phyloP scores from a whole-genome alignment of 2,113 vertebrate species.

The Ageneiosus marmoratus region DNA sequence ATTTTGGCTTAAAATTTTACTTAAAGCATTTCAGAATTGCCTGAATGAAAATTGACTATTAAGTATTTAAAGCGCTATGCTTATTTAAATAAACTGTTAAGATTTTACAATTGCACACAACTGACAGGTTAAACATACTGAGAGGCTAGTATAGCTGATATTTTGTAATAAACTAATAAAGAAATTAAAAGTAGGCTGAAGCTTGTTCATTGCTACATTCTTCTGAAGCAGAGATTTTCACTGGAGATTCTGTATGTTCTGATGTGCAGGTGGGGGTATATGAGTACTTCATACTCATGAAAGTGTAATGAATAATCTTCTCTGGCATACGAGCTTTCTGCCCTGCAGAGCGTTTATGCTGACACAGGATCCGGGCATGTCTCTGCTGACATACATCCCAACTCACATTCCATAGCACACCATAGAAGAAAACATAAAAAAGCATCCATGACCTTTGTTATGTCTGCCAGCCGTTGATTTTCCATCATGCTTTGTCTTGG shows the following conservation, averaged over 20 bases:
- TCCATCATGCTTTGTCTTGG: constrained; percentile 29
- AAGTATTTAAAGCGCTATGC: neutral
- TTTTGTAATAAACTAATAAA: neutral
- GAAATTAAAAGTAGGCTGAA: neutral
- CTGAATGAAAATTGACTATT: neutral
- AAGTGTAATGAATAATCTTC: constrained; percentile 7
- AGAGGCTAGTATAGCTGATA: neutral
- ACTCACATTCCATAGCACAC: neutral
- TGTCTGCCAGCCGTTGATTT: constrained; percentile 22
- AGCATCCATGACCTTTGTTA: constrained; percentile 34
- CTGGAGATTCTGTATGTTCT: neutral
- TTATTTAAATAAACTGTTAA: constrained; percentile 15
- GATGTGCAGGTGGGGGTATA: neutral
- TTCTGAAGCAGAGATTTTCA: neutral
- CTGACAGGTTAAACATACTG: neutral
- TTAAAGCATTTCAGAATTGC: neutral
- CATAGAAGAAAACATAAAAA: neutral
- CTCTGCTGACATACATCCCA: constrained; percentile 36
- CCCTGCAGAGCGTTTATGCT: constrained; percentile 16
- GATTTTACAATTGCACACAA: neutral
- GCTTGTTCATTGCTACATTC: constrained; percentile 4
- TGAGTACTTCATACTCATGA: neutral
- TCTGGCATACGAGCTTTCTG: neutral
- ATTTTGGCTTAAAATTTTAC: neutral
- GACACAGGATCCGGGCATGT: neutral